Percentiles rank a stretch among this genome's conserved stretches.
Evolutionary conservation across 1,140 invertebrate species (phyloP).

Genomic region (Protaetia brevitarsis): DNA sequence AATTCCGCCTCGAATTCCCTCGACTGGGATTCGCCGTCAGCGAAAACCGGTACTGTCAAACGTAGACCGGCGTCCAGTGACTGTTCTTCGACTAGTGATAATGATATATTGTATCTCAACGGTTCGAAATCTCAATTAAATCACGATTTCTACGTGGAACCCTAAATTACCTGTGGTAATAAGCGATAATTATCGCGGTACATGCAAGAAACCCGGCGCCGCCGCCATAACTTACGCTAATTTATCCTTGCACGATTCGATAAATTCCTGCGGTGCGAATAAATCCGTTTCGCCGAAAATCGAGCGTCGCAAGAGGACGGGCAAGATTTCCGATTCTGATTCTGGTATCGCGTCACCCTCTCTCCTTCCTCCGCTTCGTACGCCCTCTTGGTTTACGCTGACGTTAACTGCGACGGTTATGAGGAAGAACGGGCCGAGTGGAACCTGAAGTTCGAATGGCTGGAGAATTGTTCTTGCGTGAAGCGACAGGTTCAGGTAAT

Average conservation of each 20-base stretch:
- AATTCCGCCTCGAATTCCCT: conserved; percentile 42
- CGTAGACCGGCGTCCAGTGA: conserved; percentile 56
- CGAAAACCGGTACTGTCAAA: conserved; percentile 63
- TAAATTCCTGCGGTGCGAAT: not conserved
- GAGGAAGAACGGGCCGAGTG: not conserved
- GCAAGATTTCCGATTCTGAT: conserved; percentile 54
- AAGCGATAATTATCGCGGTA: not conserved
- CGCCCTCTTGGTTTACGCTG: conserved; percentile 31
- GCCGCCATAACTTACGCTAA: not conserved
- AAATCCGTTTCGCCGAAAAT: not conserved
- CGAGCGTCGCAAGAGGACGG: conserved; percentile 28
- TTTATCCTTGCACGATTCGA: not conserved
- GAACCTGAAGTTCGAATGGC: conserved; percentile 19
- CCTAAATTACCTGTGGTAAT: not conserved
- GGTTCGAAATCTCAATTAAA: no score
- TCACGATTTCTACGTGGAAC: not conserved
- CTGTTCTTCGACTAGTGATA: conserved; percentile 33
- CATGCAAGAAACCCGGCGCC: not conserved
- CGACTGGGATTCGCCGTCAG: conserved; percentile 68
- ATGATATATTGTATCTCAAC: no score
- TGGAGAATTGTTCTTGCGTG: conserved; percentile 24
- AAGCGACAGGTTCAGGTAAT: conserved; percentile 30
- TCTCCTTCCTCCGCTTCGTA: conserved; percentile 50
- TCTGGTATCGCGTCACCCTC: conserved; percentile 59
- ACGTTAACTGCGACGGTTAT: conserved; percentile 16